Conservation (phyloP, 1,140 invertebrate species). For the Rhynchophorus ferrugineus region DNA sequence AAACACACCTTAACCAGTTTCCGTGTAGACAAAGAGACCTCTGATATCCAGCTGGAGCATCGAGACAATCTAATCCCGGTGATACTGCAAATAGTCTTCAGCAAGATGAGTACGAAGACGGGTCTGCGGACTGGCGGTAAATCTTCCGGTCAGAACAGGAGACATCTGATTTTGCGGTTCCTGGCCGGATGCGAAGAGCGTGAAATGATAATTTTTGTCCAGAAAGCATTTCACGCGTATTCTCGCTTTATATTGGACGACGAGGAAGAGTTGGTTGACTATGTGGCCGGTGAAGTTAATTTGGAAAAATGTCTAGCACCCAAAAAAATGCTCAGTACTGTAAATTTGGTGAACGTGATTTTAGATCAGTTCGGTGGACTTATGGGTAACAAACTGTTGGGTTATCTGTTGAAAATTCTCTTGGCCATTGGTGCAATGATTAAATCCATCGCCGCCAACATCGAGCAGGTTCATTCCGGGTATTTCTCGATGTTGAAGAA, state of each 20-base stretch:
- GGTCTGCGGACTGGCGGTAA: slow-evolving; percentile 66
- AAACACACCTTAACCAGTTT: slow-evolving; percentile 76
- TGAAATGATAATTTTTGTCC: slow-evolving; percentile 72
- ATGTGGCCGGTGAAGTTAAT: slow-evolving; percentile 46
- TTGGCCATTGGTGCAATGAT: slow-evolving; percentile 59
- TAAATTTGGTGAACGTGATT: slow-evolving; percentile 71
- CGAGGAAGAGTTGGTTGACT: slow-evolving; percentile 41
- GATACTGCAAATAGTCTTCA: slow-evolving; percentile 78
- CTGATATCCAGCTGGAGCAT: slow-evolving; percentile 62
- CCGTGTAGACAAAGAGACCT: slow-evolving; percentile 62
- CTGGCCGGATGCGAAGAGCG: slow-evolving; percentile 68
- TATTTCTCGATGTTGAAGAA: slow-evolving; percentile 61
- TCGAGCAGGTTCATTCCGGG: slow-evolving; percentile 50
- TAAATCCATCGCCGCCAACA: slow-evolving; percentile 49
- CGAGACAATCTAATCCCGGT: slow-evolving; percentile 69
- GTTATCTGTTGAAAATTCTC: slow-evolving; percentile 63
- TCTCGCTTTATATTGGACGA: slow-evolving; percentile 53
- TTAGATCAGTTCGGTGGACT: slow-evolving; percentile 79
- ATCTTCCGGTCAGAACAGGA: slow-evolving; percentile 55
- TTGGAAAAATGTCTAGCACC: slow-evolving; percentile 58
- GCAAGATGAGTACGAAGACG: slow-evolving; percentile 77
- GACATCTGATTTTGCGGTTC: slow-evolving; percentile 75
- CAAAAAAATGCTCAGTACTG: slow-evolving; percentile 63
- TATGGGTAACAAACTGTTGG: slow-evolving; percentile 57
- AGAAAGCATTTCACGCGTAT: slow-evolving; percentile 76